A percentile compares a stretch with the other conserved stretches of the same genome.
Evolutionary conservation across 2,888 invertebrate genomes (phyloP).

Genomic region (Syritta pipiens): DNA sequence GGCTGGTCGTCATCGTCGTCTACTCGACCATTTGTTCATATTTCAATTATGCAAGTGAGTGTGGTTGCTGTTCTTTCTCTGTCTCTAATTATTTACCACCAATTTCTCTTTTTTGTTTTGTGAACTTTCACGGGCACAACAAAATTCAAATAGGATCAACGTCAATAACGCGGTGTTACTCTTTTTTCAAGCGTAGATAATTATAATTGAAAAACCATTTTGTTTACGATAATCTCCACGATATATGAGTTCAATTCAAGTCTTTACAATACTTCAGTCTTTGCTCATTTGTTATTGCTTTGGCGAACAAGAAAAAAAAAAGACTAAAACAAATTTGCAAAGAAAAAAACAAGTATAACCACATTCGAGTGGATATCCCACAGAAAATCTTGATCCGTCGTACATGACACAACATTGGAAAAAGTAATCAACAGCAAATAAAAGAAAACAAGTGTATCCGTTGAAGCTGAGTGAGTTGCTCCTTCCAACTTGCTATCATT

Average conservation of each 20-base stretch:
- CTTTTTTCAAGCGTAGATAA: neutral
- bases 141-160: constrained; percentile 24
- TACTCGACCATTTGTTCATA: constrained; percentile 13
- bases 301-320: constrained; percentile 6
- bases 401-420: constrained; percentile 36
- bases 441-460: constrained; percentile 34
- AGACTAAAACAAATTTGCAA: neutral
- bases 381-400: constrained; percentile 14
- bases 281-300: neutral
- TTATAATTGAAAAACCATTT: constrained; percentile 30
- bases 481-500: constrained; percentile 37
- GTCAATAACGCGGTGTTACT: too few species aligned
- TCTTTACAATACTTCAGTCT: neutral
- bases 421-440: constrained; percentile 20
- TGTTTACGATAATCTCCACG: neutral
- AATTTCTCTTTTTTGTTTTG: constrained; percentile 38
- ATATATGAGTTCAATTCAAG: constrained; percentile 8
- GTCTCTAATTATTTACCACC: constrained; percentile 10
- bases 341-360: constrained; percentile 21
- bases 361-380: constrained; percentile 20
- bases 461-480: constrained; percentile 20
- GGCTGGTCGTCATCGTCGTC: constrained; percentile 1
- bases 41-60: constrained; percentile 25
- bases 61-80: neutral
- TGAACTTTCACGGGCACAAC: constrained; percentile 35